Evolutionary conservation across 2,888 invertebrate genomes (phyloP).

Genomic region (Chloroclysta siterata): DNA sequence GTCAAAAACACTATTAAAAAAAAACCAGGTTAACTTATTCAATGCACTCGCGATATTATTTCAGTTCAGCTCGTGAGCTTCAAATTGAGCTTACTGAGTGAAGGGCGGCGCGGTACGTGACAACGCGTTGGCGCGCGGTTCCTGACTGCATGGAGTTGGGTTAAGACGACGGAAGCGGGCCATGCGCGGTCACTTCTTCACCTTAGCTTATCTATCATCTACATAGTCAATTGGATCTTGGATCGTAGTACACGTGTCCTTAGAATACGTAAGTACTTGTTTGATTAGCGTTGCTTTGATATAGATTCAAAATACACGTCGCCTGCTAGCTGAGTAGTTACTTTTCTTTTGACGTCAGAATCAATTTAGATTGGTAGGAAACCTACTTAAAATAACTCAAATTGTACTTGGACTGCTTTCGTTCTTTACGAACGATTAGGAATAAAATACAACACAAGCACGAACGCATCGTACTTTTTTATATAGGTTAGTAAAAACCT

Average conservation of each 20-base stretch:
- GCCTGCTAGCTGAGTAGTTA: neutral
- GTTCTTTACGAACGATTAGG: too few species aligned
- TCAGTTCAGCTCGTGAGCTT: constrained; percentile 29
- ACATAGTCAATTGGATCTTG: constrained; percentile 74
- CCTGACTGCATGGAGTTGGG: constrained; percentile 62
- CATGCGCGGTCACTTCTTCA: constrained; percentile 55
- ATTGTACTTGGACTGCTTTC: neutral
- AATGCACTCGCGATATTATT: constrained; percentile 58
- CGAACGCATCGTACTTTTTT: too few species aligned
- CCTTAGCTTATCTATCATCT: constrained; percentile 46
- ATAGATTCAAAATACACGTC: neutral
- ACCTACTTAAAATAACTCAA: too few species aligned
- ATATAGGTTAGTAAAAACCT: too few species aligned
- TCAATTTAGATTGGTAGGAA: neutral
- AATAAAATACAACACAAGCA: too few species aligned
- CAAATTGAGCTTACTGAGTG: constrained; percentile 46
- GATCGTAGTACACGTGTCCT: constrained; percentile 44
- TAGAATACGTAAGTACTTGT: constrained; percentile 2
- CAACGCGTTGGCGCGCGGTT: constrained; percentile 69
- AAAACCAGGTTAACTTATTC: constrained; percentile 34
- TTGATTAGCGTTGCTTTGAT: constrained; percentile 6
- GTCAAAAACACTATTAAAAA: constrained; percentile 43
- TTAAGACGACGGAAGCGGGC: constrained; percentile 42
- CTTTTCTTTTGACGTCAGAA: neutral
- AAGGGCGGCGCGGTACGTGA: constrained; percentile 63